phyloP scores from a whole-genome alignment of 53 echinoderm and acorn worm species.

The Antedon mediterranea region DNA sequence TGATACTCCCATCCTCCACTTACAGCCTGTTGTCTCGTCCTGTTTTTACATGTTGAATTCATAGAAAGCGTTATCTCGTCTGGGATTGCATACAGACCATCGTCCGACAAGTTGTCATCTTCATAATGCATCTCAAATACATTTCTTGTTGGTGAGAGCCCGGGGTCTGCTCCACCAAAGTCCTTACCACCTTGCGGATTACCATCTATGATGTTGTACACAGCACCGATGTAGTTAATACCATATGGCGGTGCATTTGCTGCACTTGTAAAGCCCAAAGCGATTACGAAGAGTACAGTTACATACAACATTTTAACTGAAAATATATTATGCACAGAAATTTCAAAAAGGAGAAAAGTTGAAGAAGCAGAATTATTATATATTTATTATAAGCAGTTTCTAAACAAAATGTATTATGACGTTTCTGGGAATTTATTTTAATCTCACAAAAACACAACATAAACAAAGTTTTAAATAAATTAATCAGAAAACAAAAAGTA shows the following conservation, averaged over 20 bases:
- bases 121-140: neutral
- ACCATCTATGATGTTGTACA: conserved; percentile 8
- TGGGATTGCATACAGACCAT: neutral
- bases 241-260: neutral
- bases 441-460: no score
- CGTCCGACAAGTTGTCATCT: neutral
- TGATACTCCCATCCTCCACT: neutral
- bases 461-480: no score
- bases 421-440: no score
- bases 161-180: conserved; percentile 11
- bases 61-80: neutral
- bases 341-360: no score
- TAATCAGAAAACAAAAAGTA: no score
- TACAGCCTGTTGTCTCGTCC: neutral
- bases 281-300: neutral
- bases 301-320: neutral
- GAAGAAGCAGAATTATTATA: no score
- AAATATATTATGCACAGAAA: no score
- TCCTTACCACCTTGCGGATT: conserved; percentile 4
- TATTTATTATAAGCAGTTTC: no score
- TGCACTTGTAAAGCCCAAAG: neutral
- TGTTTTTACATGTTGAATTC: neutral
- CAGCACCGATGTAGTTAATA: conserved; percentile 3
- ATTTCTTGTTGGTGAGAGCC: conserved; percentile 1
- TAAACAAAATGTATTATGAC: no score